Evolutionary conservation across 1,140 invertebrate genomes (phyloP), one percentile per base, ranked within the genome.

Genomic region (Elymnias hypermnestra): DNA sequence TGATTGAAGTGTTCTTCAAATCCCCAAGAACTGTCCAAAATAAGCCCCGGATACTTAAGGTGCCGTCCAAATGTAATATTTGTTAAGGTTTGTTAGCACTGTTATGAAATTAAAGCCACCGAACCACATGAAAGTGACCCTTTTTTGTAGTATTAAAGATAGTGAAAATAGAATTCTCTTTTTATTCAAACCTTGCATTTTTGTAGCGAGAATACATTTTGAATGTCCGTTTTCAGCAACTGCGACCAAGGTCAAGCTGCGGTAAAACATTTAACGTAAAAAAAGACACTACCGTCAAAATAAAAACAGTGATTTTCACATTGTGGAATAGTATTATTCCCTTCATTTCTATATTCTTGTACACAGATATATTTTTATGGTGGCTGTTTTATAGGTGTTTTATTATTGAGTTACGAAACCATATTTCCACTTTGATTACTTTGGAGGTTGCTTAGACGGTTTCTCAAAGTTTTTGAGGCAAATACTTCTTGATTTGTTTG

Each of bases 211-310:
- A 47, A 35, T 8, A 39, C 18, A 39, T 48, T 41, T 12, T 4
- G 15, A 41, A 41, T 40, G 40, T 41, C 23, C 38, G 38, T 26
- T 49, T 26, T 22, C 18, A 41, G 18, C 26, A 22, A 47, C 25
- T 13, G 23, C 15, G 25, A 26, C 8, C 23, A 19, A 25, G 21
- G 35, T 31, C 38, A 31, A 47, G 35, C 39, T 46, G 14, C 31
- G 25, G 29, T 48, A 35, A 50, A 50, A 43, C 26, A 43, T 43
- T 42, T 42, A 29, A 50, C 31, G 25, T 28, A n/a, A 26, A 37
- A 49, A 49, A 42, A 26, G 22, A 26, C 26, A 50, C 38, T 26
- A 38, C 33, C 12, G 18, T 37, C 36, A 49, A 43, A 50, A 43
- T 43, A 38, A 42, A 42, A 28, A 23, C 39, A 1, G 22, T 10